Base-by-base conservation (phyloP, 1,140 invertebrate species). In the Matsumurasca onukii region DNA sequence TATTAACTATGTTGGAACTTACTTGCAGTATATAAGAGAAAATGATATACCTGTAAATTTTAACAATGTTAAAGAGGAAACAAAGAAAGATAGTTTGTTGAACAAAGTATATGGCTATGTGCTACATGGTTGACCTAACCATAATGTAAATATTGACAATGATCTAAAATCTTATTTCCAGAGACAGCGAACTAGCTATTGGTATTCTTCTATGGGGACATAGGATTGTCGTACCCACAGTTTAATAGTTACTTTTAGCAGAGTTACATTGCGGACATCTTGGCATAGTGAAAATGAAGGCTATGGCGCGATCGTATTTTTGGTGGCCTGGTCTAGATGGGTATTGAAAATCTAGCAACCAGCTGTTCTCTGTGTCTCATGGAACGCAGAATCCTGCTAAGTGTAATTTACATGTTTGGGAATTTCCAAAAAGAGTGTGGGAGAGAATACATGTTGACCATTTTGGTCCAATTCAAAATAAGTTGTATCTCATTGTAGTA, bases 201-300 rank as follows among this genome's bases (percentile, higher is more conserved):
- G 62, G 34, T 61, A 3, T 3, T 27, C 3, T 61, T 15, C 25
- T 61, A 17, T 61, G 57, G 57, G 57, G 57, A 17, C 62, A 64
- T 31, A 64, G 62, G 17, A 25, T 72, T 2, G 31, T 72, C 1
- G 63, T 73, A 25, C 71, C n/a, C 0, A 1, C 1, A 64, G 31
- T 13, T 71, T 70, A 22, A 39, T 25, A 57, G 24, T 25, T 17
- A 27, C n/a, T 72, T 0, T 39, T 72, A 29, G 15, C n/a, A 1
- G 64, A 73, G 59, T 29, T 73, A 3, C 72, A 71, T 63, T 27
- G 48, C 31, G 62, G 67, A 25, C 72, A 73, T 48, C 29, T 69
- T n/a, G 67, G 65, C 15, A 71, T 71, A 1, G 51, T 27, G 3
- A 73, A 71, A 63, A 71, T 73, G 70, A 73, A 71, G 31, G 48